A percentile compares a stretch with the other conserved stretches of the same genome.
Evolutionary conservation across 2,888 invertebrate genomes (phyloP).

Genomic region (Coleophora deauratella): DNA sequence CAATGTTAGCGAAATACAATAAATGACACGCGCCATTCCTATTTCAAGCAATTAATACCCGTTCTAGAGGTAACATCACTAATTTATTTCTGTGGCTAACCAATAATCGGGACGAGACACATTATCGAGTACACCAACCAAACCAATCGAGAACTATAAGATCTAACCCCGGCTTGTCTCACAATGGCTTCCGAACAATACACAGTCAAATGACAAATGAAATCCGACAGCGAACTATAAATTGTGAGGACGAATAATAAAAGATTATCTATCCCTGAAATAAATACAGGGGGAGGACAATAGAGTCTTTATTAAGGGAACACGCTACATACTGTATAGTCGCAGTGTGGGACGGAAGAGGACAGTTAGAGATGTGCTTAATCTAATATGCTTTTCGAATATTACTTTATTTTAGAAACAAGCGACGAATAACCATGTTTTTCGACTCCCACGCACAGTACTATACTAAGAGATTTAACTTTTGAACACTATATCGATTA

Average conservation of each 20-base stretch:
- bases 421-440: too few relatives aligned
- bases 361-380: not conserved
- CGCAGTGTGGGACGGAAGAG: too few relatives aligned
- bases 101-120: not conserved
- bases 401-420: too few relatives aligned
- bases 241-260: slow-evolving; percentile 61
- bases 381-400: too few relatives aligned
- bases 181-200: slow-evolving; percentile 11
- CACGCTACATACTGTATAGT: slow-evolving; percentile 30
- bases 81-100: too few relatives aligned
- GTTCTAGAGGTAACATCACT: too few relatives aligned
- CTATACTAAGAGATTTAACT: too few relatives aligned
- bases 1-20: too few relatives aligned
- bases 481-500: too few relatives aligned
- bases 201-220: slow-evolving; percentile 52
- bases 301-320: slow-evolving; percentile 56
- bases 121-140: not conserved
- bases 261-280: slow-evolving; percentile 66
- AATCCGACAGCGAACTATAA: slow-evolving; percentile 58
- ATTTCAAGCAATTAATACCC: too few relatives aligned
- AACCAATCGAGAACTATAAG: slow-evolving; percentile 3
- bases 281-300: slow-evolving; percentile 65
- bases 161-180: not conserved
- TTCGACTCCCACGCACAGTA: too few relatives aligned
- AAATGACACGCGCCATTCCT: too few relatives aligned